These are phyloP conservation scores for Andricus curvator DNA, from an alignment of 2,888 invertebrate genomes.

Conservation along the genomic window DNA sequence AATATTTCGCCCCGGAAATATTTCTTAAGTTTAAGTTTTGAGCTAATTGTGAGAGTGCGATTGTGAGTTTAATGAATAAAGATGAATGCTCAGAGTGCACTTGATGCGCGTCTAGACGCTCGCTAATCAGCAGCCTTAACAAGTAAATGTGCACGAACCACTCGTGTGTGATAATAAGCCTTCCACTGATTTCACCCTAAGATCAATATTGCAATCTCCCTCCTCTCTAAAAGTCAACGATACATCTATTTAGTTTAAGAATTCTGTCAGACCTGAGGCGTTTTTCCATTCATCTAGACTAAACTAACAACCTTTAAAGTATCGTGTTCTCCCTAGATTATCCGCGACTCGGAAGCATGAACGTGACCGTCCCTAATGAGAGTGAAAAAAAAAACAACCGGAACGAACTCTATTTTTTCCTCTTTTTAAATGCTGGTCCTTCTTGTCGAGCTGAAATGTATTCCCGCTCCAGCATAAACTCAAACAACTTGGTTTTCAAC, in stretches of 20 bases:
- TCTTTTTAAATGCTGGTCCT: conserved; percentile 1
- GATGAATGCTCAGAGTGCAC: conserved; percentile 29
- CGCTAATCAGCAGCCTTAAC: conserved; percentile 24
- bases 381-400: conserved; percentile 17
- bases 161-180: conserved; percentile 14
- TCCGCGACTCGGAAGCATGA: conserved; percentile 20
- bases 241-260: neutral
- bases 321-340: conserved; percentile 34
- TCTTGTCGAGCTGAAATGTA: neutral
- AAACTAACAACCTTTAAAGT: conserved; percentile 6
- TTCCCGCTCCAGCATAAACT: neutral
- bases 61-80: conserved; percentile 38
- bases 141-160: conserved; percentile 38
- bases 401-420: conserved; percentile 25
- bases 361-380: conserved; percentile 37
- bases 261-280: neutral
- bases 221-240: neutral
- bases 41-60: neutral
- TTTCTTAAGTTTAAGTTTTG: neutral
- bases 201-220: conserved; percentile 18
- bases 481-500: neutral
- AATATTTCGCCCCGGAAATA: neutral
- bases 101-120: conserved; percentile 38
- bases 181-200: conserved; percentile 29
- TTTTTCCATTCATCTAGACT: conserved; percentile 1